Conservation (phyloP, 2,113 vertebrate genomes). For the Ceratotherium simum region DNA sequence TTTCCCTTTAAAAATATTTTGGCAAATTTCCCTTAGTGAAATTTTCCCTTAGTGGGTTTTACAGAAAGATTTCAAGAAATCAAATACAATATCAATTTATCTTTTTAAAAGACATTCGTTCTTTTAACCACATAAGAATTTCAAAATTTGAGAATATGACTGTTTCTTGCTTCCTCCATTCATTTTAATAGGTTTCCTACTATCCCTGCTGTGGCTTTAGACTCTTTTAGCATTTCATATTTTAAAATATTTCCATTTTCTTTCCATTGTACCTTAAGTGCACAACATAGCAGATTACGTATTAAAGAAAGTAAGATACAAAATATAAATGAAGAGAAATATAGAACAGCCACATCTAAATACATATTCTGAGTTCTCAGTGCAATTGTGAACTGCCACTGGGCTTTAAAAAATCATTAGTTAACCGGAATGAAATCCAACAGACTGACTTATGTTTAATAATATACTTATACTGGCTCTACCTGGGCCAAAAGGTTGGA, state of each 20-base stretch:
- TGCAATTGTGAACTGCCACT: conserved; percentile 46
- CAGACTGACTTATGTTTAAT: conserved; percentile 74
- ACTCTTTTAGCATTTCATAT: conserved; percentile 56
- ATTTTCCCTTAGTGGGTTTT: conserved; percentile 64
- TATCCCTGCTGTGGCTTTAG: neutral
- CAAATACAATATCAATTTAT: conserved; percentile 75
- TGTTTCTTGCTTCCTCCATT: conserved; percentile 58
- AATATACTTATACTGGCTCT: conserved; percentile 67
- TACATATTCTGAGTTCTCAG: conserved; percentile 46
- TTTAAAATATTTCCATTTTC: conserved; percentile 76
- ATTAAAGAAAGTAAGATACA: conserved; percentile 75
- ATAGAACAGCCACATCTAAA: conserved; percentile 55
- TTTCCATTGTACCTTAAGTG: conserved; percentile 51
- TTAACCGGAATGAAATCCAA: conserved; percentile 78
- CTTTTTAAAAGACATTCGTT: conserved; percentile 69
- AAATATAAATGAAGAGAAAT: conserved; percentile 64
- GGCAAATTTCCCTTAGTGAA: conserved; percentile 74
- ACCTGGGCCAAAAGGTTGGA: conserved; percentile 73
- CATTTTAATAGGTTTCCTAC: conserved; percentile 63
- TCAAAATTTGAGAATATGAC: conserved; percentile 62
- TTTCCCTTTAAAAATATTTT: conserved; percentile 75
- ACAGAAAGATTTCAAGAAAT: conserved; percentile 78
- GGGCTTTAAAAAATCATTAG: conserved; percentile 67
- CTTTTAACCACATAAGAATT: conserved; percentile 64
- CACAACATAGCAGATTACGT: conserved; percentile 32